Percentiles rank a stretch among this genome's conserved stretches.
phyloP scores from a whole-genome alignment of 1,140 invertebrate genomes.

The Drosophila persimilis region DNA sequence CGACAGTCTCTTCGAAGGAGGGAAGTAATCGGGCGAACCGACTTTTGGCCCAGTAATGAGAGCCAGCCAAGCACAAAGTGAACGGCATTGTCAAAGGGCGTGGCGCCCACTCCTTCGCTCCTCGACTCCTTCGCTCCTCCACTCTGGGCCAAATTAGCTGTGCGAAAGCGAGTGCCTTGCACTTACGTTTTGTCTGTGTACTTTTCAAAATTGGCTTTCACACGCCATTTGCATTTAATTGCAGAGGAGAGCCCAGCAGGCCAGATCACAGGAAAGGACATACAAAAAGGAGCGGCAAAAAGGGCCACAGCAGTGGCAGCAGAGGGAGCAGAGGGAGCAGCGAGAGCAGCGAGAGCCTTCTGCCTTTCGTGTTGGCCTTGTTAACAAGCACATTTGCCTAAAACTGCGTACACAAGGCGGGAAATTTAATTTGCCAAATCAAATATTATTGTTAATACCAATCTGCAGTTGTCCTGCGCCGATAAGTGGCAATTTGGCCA shows the following conservation, averaged over 20 bases:
- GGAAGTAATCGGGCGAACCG: conserved; percentile 32
- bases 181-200: conserved; percentile 72
- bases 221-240: conserved; percentile 81
- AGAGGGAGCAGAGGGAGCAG: no score
- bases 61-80: conserved; percentile 53
- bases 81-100: conserved; percentile 44
- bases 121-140: not conserved
- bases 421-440: conserved; percentile 60
- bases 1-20: no score
- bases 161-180: conserved; percentile 72
- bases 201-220: conserved; percentile 80
- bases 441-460: conserved; percentile 72
- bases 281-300: not conserved
- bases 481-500: conserved; percentile 60
- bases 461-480: conserved; percentile 30
- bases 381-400: conserved; percentile 73
- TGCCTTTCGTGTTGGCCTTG: conserved; percentile 50
- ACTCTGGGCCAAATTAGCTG: conserved; percentile 62
- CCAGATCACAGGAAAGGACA: not conserved
- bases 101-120: no score
- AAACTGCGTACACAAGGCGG: conserved; percentile 45
- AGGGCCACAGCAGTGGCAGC: not conserved
- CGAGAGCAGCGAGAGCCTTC: not conserved
- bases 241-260: conserved; percentile 17
- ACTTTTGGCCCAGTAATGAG: conserved; percentile 61